Evolutionary conservation across 2,888 invertebrate species (phyloP).

Genomic region (Bedellia somnulentella): DNA sequence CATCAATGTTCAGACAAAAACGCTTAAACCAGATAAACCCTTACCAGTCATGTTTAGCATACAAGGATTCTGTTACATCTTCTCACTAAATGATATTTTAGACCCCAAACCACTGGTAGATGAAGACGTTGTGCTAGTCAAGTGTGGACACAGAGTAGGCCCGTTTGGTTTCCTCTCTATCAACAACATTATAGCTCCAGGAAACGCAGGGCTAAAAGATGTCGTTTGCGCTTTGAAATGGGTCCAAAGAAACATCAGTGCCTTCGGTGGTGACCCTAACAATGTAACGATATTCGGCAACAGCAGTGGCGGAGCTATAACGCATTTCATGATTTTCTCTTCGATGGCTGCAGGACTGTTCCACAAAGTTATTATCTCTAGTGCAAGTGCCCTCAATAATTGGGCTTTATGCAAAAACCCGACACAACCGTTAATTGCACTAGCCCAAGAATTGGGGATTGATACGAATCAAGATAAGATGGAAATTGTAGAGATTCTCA

Average conservation of each 20-base stretch:
- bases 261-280: conserved; percentile 44
- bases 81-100: conserved; percentile 23
- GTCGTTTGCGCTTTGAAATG: conserved; percentile 43
- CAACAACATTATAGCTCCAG: conserved; percentile 40
- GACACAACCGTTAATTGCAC: conserved; percentile 19
- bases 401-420: conserved; percentile 41
- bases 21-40: conserved; percentile 23
- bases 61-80: conserved; percentile 32
- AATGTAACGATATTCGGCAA: conserved; percentile 52
- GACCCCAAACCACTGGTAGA: conserved; percentile 33
- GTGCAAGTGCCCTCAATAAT: conserved; percentile 39
- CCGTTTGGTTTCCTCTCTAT: conserved; percentile 47
- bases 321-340: conserved; percentile 48
- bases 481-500: conserved; percentile 35
- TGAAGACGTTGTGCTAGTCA: conserved; percentile 35
- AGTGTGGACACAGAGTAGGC: conserved; percentile 43
- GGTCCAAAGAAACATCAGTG: conserved; percentile 37
- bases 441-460: conserved; percentile 30
- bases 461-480: conserved; percentile 17
- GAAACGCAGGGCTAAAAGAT: conserved; percentile 49
- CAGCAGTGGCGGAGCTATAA: conserved; percentile 43
- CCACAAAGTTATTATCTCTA: conserved; percentile 48
- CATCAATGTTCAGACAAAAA: conserved; percentile 34
- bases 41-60: conserved; percentile 57
- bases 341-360: conserved; percentile 47